Conservation (phyloP, 2,888 invertebrate genomes). For the Aphrophora alni region DNA sequence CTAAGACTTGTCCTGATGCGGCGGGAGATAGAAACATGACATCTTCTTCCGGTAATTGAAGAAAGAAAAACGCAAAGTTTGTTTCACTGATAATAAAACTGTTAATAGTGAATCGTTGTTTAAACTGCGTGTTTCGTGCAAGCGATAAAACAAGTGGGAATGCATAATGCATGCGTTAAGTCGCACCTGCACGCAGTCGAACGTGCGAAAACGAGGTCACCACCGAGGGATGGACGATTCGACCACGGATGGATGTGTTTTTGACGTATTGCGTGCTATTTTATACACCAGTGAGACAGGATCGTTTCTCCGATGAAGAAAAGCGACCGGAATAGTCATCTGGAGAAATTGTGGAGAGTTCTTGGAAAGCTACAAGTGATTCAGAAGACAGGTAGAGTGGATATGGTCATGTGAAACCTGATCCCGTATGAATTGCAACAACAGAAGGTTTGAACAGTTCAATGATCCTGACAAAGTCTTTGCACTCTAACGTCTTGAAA, state of each 20-base stretch:
- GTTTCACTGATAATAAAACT: background rate
- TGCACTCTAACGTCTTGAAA: background rate
- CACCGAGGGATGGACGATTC: background rate
- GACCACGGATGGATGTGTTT: background rate
- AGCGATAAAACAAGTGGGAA: background rate
- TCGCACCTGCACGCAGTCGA: background rate
- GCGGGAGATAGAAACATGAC: background rate
- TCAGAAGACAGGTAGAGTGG: background rate
- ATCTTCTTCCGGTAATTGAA: background rate
- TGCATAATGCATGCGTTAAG: background rate
- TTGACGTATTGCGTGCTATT: background rate
- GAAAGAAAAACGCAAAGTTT: background rate
- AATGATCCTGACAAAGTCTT: background rate
- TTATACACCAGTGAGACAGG: background rate
- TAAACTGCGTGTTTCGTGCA: background rate
- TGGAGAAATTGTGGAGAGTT: background rate
- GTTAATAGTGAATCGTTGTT: background rate
- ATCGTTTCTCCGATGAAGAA: background rate
- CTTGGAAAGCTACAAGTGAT: background rate
- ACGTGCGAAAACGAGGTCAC: background rate
- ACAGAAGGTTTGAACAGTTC: background rate
- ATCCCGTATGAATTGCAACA: background rate
- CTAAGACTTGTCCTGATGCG: background rate
- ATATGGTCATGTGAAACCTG: background rate
- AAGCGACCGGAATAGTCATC: background rate